Evolutionary conservation across 2,797 vertebrate genomes (phyloP).

Genomic region (Pantherophis vulpinus): DNA sequence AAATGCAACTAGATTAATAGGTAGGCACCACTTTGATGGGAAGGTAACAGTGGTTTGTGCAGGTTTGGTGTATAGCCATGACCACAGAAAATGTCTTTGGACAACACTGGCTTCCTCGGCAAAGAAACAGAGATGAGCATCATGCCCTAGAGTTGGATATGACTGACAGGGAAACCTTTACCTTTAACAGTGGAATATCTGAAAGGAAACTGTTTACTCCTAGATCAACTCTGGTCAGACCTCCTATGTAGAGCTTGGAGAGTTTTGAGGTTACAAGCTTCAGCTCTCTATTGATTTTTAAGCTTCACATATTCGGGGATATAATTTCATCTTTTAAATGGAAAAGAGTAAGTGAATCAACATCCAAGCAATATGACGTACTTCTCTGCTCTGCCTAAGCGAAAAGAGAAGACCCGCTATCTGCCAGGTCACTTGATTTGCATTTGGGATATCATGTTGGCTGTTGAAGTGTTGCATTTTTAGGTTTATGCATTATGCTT

Average conservation of each 20-base stretch:
- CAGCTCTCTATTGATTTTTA: background rate
- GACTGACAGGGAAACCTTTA: too few relatives aligned
- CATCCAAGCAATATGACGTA: background rate
- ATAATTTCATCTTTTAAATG: background rate
- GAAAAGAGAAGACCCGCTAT: background rate
- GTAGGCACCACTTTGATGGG: background rate
- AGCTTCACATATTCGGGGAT: background rate
- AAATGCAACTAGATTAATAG: background rate
- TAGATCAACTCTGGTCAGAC: background rate
- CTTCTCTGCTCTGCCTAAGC: background rate
- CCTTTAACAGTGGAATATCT: background rate
- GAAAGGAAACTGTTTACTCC: background rate
- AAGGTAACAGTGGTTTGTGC: background rate
- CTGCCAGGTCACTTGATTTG: background rate
- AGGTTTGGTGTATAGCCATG: background rate
- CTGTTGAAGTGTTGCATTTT: background rate
- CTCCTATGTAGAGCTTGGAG: background rate
- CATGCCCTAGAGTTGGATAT: too few relatives aligned
- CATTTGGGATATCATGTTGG: background rate
- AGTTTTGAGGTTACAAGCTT: background rate
- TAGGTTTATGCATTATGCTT: background rate
- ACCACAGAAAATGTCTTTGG: background rate
- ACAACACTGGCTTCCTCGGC: background rate
- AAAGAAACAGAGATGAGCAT: background rate
- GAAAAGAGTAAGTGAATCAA: background rate